phyloP scores from a whole-genome alignment of 2,888 invertebrate species.

The Ceraclea dissimilis region DNA sequence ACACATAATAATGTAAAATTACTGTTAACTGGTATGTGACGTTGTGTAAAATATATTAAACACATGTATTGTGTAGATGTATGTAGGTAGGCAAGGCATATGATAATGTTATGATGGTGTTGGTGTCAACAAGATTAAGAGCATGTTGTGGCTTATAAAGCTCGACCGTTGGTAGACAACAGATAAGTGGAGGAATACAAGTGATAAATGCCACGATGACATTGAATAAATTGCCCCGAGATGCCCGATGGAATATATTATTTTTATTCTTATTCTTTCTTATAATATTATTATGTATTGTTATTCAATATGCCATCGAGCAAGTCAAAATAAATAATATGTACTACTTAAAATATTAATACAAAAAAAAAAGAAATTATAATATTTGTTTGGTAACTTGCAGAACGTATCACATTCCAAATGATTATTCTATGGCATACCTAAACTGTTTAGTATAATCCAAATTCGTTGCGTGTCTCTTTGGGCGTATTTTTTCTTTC shows the following conservation, averaged over 20 bases:
- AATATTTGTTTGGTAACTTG: no score
- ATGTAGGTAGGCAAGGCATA: no score
- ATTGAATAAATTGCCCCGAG: slow-evolving; percentile 14
- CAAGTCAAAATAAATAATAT: background rate
- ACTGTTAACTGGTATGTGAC: no score
- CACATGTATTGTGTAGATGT: no score
- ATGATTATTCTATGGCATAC: no score
- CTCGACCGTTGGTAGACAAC: background rate
- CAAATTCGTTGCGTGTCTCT: no score
- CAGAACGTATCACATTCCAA: no score
- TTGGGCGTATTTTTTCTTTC: no score
- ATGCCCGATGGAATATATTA: slow-evolving; percentile 5
- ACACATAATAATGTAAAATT: no score
- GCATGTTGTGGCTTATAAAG: background rate
- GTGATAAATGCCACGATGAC: slow-evolving; percentile 17
- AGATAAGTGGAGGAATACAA: slow-evolving; percentile 10
- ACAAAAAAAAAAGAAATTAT: no score
- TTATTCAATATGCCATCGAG: background rate
- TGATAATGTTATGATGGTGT: background rate
- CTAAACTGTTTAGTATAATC: no score
- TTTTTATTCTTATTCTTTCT: background rate
- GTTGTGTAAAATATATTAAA: no score
- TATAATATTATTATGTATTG: background rate
- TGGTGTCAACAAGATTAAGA: slow-evolving; percentile 2
- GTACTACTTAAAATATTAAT: background rate